Conservation (phyloP, 2,888 invertebrate species). For the Cyclophora albipunctata region DNA sequence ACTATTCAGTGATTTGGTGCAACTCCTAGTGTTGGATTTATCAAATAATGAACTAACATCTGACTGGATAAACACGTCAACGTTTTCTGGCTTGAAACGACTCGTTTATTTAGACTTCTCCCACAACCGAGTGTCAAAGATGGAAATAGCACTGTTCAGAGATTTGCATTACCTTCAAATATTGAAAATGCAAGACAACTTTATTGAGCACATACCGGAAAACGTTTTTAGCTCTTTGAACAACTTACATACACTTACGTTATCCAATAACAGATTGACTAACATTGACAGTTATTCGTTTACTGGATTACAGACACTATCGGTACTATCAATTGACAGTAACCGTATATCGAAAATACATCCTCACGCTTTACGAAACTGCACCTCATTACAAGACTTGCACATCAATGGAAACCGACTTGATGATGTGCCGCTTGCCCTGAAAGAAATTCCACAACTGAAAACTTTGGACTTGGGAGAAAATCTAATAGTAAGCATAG, state of each 20-base stretch:
- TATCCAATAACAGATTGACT: slow-evolving; percentile 86
- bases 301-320: slow-evolving; percentile 84
- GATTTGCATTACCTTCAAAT: slow-evolving; percentile 87
- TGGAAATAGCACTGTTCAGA: slow-evolving; percentile 85
- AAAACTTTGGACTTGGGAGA: slow-evolving; percentile 89
- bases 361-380: slow-evolving; percentile 84
- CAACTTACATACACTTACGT: slow-evolving; percentile 86
- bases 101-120: slow-evolving; percentile 86
- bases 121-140: slow-evolving; percentile 82
- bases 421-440: slow-evolving; percentile 82
- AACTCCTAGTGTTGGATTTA: slow-evolving; percentile 84
- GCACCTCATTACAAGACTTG: slow-evolving; percentile 85
- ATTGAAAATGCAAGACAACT: slow-evolving; percentile 85
- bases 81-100: slow-evolving; percentile 84
- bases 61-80: slow-evolving; percentile 88
- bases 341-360: slow-evolving; percentile 85
- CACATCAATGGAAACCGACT: slow-evolving; percentile 89
- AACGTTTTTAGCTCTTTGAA: slow-evolving; percentile 84
- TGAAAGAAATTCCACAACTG: slow-evolving; percentile 83
- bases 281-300: slow-evolving; percentile 85
- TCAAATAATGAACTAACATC: slow-evolving; percentile 87
- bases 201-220: slow-evolving; percentile 84
- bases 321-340: slow-evolving; percentile 85
- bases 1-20: slow-evolving; percentile 83
- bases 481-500: slow-evolving; percentile 86